A percentile compares a stretch with the other conserved stretches of the same genome.
These are phyloP conservation scores for Hemichromis elongatus DNA, from an alignment of 2,113 vertebrate species.

Conservation along the genomic window DNA sequence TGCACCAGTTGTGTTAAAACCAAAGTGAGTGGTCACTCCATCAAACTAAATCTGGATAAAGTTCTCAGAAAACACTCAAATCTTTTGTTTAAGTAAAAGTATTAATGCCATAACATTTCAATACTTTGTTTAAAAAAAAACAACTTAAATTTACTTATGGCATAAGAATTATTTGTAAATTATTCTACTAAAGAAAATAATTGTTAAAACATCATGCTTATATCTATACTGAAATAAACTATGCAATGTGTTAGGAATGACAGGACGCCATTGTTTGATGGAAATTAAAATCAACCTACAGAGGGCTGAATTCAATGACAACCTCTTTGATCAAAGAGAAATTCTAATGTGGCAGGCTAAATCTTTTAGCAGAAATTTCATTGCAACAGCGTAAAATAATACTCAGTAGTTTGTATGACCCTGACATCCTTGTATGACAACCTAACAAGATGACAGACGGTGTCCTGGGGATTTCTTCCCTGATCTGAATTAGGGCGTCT, in stretches of 20 bases:
- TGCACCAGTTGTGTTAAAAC: background rate
- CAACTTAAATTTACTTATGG: background rate
- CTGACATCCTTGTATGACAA: background rate
- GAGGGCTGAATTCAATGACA: background rate
- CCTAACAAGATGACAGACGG: background rate
- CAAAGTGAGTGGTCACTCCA: background rate
- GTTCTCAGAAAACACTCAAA: background rate
- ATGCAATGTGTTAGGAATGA: accelerated
- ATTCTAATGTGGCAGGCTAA: background rate
- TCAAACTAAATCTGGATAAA: background rate
- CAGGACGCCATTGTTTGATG: background rate
- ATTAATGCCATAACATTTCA: background rate
- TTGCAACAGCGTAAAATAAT: background rate
- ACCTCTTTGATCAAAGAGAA: background rate
- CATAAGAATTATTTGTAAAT: background rate
- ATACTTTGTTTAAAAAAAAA: background rate
- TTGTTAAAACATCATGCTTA: background rate
- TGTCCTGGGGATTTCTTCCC: background rate
- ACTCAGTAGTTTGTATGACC: background rate
- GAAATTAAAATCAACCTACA: background rate
- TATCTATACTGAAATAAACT: background rate
- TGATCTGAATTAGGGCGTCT: too few species aligned
- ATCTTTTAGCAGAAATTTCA: background rate
- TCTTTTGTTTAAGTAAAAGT: background rate
- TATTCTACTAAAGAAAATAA: background rate